These are phyloP conservation scores for Leptopilina drosophilae DNA, from an alignment of 2,888 invertebrate genomes.

Conservation along the genomic window DNA sequence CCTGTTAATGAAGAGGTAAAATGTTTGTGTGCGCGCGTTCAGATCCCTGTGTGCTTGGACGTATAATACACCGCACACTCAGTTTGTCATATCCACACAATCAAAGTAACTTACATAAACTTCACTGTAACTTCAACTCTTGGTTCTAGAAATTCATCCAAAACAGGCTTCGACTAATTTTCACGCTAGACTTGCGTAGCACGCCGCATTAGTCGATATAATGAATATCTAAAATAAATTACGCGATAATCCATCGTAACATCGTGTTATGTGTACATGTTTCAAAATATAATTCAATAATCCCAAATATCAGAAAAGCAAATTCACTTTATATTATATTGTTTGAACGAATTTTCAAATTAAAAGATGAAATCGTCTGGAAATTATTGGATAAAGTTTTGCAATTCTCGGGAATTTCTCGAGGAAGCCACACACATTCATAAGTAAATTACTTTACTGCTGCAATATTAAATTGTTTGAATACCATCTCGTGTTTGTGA, in stretches of 20 bases:
- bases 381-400: not conserved
- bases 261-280: not conserved
- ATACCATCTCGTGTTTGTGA: slow-evolving; percentile 35
- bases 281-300: not conserved
- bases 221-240: slow-evolving; percentile 5
- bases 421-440: not conserved
- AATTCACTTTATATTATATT: too few species aligned
- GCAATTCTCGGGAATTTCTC: not conserved
- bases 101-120: not conserved
- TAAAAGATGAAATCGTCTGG: not conserved
- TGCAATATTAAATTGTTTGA: slow-evolving; percentile 24
- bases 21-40: slow-evolving; percentile 24
- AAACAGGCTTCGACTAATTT: slow-evolving; percentile 34
- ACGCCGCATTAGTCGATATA: not conserved
- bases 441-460: slow-evolving; percentile 23
- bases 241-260: slow-evolving; percentile 5
- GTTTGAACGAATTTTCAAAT: too few species aligned
- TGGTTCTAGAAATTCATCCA: slow-evolving; percentile 26
- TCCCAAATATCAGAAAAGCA: too few species aligned
- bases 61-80: not conserved
- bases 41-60: not conserved
- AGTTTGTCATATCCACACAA: slow-evolving; percentile 15
- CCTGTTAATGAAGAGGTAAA: slow-evolving; percentile 42
- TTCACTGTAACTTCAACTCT: slow-evolving; percentile 30
- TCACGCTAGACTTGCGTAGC: slow-evolving; percentile 23